Evolutionary conservation across 2,888 invertebrate genomes (phyloP).

Genomic region (Catocala nupta): DNA sequence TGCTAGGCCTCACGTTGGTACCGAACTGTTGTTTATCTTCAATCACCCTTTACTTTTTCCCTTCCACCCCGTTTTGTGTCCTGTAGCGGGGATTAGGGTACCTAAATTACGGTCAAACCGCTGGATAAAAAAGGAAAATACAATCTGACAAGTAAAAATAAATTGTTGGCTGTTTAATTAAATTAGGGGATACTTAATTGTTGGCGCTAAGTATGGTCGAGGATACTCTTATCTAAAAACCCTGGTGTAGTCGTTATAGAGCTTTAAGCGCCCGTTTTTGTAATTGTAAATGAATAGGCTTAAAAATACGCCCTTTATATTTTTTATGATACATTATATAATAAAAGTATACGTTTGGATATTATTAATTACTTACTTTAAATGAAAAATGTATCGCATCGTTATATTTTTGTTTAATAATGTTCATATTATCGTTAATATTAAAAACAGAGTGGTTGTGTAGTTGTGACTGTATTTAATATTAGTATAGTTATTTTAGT

Average conservation of each 20-base stretch:
- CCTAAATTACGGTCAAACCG: conserved; percentile 71
- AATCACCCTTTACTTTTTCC: conserved; percentile 82
- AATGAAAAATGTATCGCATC: not conserved
- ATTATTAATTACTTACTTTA: not conserved
- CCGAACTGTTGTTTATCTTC: conserved; percentile 82
- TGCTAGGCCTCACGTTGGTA: conserved; percentile 64
- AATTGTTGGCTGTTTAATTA: conserved; percentile 55
- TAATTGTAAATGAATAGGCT: conserved; percentile 29
- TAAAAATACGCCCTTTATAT: conserved; percentile 24
- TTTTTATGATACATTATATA: conserved; percentile 8
- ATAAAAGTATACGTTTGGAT: conserved; percentile 3
- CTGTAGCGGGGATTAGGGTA: conserved; percentile 74
- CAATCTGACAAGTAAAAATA: conserved; percentile 52
- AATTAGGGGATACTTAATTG: conserved; percentile 52
- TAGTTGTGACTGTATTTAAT: too few relatives aligned
- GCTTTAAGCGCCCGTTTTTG: conserved; percentile 38
- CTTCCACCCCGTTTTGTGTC: conserved; percentile 71
- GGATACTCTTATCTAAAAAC: conserved; percentile 39
- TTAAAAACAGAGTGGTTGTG: too few relatives aligned
- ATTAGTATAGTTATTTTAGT: too few relatives aligned
- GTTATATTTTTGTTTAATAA: too few relatives aligned
- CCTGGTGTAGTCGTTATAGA: conserved; percentile 34
- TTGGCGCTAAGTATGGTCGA: conserved; percentile 42
- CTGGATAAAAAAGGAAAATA: conserved; percentile 56
- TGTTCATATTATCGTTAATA: too few relatives aligned